Conservation (phyloP, 2,113 vertebrate species). For the Ascaphus truei region DNA sequence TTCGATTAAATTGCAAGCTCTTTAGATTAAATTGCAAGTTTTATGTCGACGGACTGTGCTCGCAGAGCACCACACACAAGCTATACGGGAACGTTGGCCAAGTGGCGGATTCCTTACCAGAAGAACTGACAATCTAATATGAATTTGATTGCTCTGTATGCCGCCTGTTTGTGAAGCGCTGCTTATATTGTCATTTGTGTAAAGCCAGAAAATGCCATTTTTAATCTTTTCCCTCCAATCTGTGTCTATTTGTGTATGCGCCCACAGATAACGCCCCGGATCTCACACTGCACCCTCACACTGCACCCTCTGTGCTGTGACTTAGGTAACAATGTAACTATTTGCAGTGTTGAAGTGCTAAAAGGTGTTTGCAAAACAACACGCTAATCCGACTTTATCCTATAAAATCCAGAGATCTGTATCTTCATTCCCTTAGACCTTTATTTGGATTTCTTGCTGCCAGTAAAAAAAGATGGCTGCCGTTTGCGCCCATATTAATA, state of each 20-base stretch:
- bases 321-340: background rate
- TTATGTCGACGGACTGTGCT: too few relatives aligned
- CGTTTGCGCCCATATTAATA: too few relatives aligned
- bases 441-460: background rate
- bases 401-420: background rate
- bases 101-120: too few relatives aligned
- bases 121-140: background rate
- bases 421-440: background rate
- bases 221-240: background rate
- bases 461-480: too few relatives aligned
- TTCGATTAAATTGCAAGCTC: too few relatives aligned
- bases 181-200: background rate
- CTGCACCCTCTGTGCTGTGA: constrained; percentile 5
- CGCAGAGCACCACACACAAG: too few relatives aligned
- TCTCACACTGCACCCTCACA: constrained; percentile 13
- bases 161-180: too few relatives aligned
- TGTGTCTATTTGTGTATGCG: constrained; percentile 20
- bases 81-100: too few relatives aligned
- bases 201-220: background rate
- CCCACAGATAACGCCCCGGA: constrained; percentile 7
- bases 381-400: background rate
- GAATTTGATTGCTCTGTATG: background rate
- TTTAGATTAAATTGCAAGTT: too few relatives aligned
- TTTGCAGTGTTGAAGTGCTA: background rate
- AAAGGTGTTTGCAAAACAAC: background rate